These are phyloP conservation scores for Micrasema minimum DNA, from an alignment of 1,140 invertebrate species.

Conservation along the genomic window DNA sequence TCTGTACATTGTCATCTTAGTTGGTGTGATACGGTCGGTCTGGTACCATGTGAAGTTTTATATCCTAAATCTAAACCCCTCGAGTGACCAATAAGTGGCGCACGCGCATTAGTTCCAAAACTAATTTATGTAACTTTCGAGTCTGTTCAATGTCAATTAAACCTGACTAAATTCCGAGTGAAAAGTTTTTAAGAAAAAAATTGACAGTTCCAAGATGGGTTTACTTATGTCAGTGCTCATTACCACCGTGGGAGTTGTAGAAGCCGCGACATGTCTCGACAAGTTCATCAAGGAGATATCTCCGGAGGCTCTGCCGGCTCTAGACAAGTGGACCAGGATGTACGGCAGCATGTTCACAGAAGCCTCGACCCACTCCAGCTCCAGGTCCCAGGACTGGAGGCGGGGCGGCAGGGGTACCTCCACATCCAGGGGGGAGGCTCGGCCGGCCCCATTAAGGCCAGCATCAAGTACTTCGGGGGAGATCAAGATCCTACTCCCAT, in stretches of 20 bases:
- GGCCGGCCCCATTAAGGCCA: slow-evolving; percentile 58
- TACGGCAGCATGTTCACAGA: slow-evolving; percentile 60
- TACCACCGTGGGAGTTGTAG: slow-evolving; percentile 76
- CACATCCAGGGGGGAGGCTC: slow-evolving; percentile 60
- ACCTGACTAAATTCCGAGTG: too few relatives aligned
- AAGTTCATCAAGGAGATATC: slow-evolving; percentile 67
- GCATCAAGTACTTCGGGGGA: slow-evolving; percentile 62
- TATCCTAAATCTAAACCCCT: not conserved
- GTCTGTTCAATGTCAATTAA: not conserved
- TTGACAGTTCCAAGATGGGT: slow-evolving; percentile 67
- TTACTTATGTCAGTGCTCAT: slow-evolving; percentile 76
- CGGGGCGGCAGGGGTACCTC: slow-evolving; percentile 63
- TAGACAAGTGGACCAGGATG: slow-evolving; percentile 59
- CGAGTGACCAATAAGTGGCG: not conserved
- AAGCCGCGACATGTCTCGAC: slow-evolving; percentile 71
- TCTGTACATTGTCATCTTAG: slow-evolving; percentile 61
- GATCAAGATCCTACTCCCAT: slow-evolving; percentile 60
- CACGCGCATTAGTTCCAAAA: not conserved
- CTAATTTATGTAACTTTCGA: slow-evolving; percentile 10
- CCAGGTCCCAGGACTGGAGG: slow-evolving; percentile 57
- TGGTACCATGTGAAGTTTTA: slow-evolving; percentile 44
- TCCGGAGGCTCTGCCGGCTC: slow-evolving; percentile 58
- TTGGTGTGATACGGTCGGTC: slow-evolving; percentile 51
- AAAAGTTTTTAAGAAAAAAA: too few relatives aligned
- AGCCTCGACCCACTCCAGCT: slow-evolving; percentile 54